Percentiles rank a stretch among this genome's conserved stretches.
Conservation (phyloP, 1,140 invertebrate genomes). For the Pogonomyrmex californicus region DNA sequence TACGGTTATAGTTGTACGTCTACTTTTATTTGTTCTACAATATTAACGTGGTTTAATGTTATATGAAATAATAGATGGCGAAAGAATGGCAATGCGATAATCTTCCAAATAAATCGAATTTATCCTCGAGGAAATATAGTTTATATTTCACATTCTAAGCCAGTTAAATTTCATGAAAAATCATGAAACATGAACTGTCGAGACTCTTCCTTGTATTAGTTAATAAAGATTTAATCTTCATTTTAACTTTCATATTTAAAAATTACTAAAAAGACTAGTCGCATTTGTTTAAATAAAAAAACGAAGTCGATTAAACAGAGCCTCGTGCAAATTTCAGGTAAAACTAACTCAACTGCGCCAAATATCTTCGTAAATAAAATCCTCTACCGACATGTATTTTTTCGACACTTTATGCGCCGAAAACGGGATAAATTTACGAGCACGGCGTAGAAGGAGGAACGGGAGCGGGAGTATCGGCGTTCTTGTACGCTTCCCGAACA, state of each 20-base stretch:
- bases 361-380: constrained; percentile 35
- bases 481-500: constrained; percentile 41
- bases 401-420: constrained; percentile 21
- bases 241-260: neutral
- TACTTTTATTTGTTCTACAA: neutral
- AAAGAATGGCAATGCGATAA: neutral
- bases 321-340: neutral
- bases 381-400: constrained; percentile 21
- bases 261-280: neutral
- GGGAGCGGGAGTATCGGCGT: constrained; percentile 43
- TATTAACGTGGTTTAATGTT: neutral
- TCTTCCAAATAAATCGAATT: constrained; percentile 25
- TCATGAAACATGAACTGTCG: neutral
- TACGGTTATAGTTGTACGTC: neutral
- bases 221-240: neutral
- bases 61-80: neutral
- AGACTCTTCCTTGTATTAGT: neutral
- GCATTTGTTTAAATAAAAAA: neutral
- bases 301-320: neutral
- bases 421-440: constrained; percentile 54
- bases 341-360: neutral
- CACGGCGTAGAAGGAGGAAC: neutral
- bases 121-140: neutral
- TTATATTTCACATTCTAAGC: neutral
- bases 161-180: neutral